These are phyloP conservation scores for Therioaphis trifolii DNA, from an alignment of 2,888 invertebrate species.

Conservation along the genomic window DNA sequence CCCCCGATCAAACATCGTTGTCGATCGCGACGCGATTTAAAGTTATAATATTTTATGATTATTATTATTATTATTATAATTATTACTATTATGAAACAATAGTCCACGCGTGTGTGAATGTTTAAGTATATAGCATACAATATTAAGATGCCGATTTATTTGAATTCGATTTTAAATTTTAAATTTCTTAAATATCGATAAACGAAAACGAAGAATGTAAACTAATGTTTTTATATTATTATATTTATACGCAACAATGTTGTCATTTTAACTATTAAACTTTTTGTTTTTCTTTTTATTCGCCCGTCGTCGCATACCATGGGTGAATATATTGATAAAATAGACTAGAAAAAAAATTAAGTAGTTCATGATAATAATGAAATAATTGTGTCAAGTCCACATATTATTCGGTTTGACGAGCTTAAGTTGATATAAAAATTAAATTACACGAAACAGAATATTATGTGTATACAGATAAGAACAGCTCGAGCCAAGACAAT, in stretches of 20 bases:
- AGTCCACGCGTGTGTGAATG: not conserved
- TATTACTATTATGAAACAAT: not conserved
- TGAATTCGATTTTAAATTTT: not conserved
- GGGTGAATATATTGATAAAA: too few relatives aligned
- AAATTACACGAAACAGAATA: not conserved
- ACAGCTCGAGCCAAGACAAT: slow-evolving; percentile 62
- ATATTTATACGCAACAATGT: not conserved
- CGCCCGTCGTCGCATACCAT: not conserved
- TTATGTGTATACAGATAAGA: not conserved
- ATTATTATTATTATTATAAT: not conserved
- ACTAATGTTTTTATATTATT: slow-evolving; percentile 32
- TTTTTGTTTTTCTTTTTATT: slow-evolving; percentile 24
- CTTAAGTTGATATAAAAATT: slow-evolving; percentile 8
- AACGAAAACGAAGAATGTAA: not conserved
- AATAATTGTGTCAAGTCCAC: not conserved
- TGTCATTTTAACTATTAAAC: not conserved
- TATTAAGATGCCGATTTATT: not conserved
- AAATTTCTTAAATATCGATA: not conserved
- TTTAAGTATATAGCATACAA: not conserved
- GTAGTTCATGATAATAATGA: not conserved
- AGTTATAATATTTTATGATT: not conserved
- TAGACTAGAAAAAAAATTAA: not conserved
- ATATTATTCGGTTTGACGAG: slow-evolving; percentile 38
- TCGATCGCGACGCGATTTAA: too few relatives aligned
- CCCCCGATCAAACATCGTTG: too few relatives aligned